Conservation (phyloP, 1,140 invertebrate species). For the Rhagoletis pomonella region DNA sequence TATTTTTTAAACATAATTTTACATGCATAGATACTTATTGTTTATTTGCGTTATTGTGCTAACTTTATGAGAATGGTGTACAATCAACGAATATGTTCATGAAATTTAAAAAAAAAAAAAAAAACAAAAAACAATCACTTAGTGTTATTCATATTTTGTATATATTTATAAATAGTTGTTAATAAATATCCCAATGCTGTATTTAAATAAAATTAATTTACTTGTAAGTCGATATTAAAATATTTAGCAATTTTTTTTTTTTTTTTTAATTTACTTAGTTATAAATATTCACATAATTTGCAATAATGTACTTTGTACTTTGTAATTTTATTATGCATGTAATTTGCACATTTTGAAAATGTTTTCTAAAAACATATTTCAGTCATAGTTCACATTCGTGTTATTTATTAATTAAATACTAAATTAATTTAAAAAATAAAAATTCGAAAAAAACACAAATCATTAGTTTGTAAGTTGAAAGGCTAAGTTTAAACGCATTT, state of each 20-base stretch:
- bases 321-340: neutral
- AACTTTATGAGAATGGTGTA: neutral
- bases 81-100: neutral
- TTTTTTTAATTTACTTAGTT: neutral
- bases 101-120: neutral
- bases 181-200: neutral
- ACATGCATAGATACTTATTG: neutral
- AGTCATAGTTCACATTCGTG: slow-evolving; percentile 36
- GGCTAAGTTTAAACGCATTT: slow-evolving; percentile 19
- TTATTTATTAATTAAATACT: slow-evolving; percentile 37
- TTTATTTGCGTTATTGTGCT: neutral
- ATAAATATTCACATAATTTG: neutral
- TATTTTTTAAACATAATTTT: neutral
- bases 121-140: neutral
- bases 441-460: neutral
- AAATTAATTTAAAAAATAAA: neutral
- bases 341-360: slow-evolving; percentile 13
- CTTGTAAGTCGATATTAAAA: neutral
- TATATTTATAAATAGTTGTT: slow-evolving; percentile 31
- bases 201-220: slow-evolving; percentile 22
- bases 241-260: neutral
- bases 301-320: slow-evolving; percentile 46
- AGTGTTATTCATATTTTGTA: slow-evolving; percentile 6
- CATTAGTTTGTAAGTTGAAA: slow-evolving; percentile 1
- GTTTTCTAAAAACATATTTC: slow-evolving; percentile 47